Base-by-base conservation (phyloP, 1,140 invertebrate species). In the Oncopeltus fasciatus region DNA sequence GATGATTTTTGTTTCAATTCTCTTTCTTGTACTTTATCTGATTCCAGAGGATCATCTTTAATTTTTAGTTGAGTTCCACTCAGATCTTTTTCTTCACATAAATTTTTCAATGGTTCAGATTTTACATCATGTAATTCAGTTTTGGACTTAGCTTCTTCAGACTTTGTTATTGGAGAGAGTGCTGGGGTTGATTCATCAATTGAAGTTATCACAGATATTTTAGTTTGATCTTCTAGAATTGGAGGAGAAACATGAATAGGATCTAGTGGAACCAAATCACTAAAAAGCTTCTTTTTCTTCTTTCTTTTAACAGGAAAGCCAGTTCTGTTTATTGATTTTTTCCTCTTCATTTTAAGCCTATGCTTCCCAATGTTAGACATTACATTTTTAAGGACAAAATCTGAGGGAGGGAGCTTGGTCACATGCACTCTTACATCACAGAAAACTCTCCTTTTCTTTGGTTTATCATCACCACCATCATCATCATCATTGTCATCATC, bases 301-400 rank as follows among this genome's bases (percentile, higher is more conserved):
- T 85, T 88, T 67, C 89, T 88, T 18, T 87, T 75, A 18, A 81
- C 87, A 0, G 90, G 90, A 73, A 92, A 92, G 8, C 89, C 90
- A 12, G 90, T 92, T 66, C 87, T 77, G 71, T 92, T 93, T 5
- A 83, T 78, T 72, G 89, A 85, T 57, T 87, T 82, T 58, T 88
- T 80, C 62, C 84, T 78, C 9, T 71, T 85, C 18, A 70, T 67
- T 46, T 72, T 71, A n/a, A 67, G 59, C 29, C 68, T 68, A 49
- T 56, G 31, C 38, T 59, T 46, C 24, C 56, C 61, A 14, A 62
- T 64, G 12, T 60, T 57, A 28, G 49, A 44, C 16, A 21, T n/a
- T 9, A 29, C 59, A 38, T 72, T 73, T 5, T 66, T 60, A 18
- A 73, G 69, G 28, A 70, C 67, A 2, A 73, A 62, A 46, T 79